A percentile compares a stretch with the other conserved stretches of the same genome.
Evolutionary conservation across 2,888 invertebrate genomes (phyloP).

Genomic region (Ceriagrion tenellum): DNA sequence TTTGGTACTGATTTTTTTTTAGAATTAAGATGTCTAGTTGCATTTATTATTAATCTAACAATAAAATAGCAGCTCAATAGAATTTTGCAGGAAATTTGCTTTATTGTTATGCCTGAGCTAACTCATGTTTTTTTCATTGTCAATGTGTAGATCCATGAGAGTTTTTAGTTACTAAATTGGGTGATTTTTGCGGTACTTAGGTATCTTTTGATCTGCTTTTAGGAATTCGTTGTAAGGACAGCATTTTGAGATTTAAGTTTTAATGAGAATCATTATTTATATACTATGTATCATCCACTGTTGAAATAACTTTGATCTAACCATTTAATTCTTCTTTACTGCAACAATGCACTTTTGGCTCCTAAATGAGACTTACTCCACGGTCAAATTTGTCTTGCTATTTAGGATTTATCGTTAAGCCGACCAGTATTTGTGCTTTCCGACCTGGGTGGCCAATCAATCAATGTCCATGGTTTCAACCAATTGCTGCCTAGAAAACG

Average conservation of each 20-base stretch:
- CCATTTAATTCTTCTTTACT: neutral
- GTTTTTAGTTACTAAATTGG: neutral
- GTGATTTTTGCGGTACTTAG: neutral
- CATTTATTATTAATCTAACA: neutral
- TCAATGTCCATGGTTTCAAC: no score
- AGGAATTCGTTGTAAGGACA: neutral
- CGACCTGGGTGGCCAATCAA: no score
- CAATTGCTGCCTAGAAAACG: no score
- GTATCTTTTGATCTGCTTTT: neutral
- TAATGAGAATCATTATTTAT: neutral
- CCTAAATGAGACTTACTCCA: neutral
- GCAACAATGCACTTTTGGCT: neutral
- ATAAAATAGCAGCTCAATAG: neutral
- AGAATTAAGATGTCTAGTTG: neutral
- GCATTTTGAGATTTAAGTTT: neutral
- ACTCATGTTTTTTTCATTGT: neutral
- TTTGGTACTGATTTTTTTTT: constrained; percentile 5
- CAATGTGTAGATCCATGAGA: neutral
- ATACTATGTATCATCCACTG: neutral
- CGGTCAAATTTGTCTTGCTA: neutral
- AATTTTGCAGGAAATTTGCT: neutral
- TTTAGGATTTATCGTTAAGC: no score
- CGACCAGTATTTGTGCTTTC: no score
- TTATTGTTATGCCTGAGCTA: neutral
- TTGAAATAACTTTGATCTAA: neutral